Conservation (phyloP, 2,113 vertebrate genomes). For the Eretmochelys imbricata region DNA sequence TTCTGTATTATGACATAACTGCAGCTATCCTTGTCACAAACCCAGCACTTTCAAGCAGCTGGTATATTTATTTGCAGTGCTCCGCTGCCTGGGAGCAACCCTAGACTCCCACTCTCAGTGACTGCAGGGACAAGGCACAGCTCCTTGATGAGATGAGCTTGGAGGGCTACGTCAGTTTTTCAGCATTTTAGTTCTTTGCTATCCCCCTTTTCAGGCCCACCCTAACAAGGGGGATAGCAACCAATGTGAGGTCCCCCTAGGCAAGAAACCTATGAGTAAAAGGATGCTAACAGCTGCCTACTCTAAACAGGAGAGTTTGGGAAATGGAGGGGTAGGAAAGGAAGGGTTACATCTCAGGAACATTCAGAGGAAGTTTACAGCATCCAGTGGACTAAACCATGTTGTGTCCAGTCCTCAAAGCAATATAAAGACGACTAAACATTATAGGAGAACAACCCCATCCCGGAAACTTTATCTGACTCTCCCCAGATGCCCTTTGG, state of each 20-base stretch:
- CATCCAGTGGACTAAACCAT: neutral
- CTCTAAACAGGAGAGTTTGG: neutral
- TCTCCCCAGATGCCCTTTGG: neutral
- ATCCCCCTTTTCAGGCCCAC: neutral
- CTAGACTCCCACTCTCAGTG: fast-evolving
- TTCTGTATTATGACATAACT: neutral
- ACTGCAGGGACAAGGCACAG: neutral
- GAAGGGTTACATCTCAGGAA: neutral
- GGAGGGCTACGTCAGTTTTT: neutral
- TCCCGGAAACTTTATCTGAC: neutral
- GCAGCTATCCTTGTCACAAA: neutral
- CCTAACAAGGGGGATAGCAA: neutral
- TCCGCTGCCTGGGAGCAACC: fast-evolving
- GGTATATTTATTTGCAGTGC: fast-evolving
- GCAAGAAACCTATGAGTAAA: neutral
- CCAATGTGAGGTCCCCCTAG: neutral
- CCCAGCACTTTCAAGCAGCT: neutral
- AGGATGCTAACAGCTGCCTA: neutral
- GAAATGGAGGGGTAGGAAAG: neutral
- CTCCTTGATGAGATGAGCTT: neutral
- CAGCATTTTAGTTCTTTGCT: neutral
- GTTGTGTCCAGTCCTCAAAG: neutral
- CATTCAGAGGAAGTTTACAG: neutral
- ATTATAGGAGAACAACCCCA: fast-evolving
- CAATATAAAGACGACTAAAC: neutral